Conservation (phyloP, 2,113 vertebrate species). For the Pagrus major region DNA sequence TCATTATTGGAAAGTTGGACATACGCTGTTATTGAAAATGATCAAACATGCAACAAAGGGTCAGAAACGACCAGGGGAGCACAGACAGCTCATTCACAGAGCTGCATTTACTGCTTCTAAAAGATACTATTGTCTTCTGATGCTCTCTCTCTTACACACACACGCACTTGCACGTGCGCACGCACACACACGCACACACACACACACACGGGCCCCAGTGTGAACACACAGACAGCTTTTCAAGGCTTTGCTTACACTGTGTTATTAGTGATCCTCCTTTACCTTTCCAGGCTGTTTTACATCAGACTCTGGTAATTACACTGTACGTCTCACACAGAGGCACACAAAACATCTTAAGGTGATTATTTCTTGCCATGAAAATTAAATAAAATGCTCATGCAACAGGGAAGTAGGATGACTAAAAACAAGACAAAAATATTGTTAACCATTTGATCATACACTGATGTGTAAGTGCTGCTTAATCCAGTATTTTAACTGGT, state of each 20-base stretch:
- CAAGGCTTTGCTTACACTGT: conserved; percentile 9
- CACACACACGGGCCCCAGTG: neutral
- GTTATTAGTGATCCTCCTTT: conserved; percentile 34
- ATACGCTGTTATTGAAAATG: no score
- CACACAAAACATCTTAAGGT: neutral
- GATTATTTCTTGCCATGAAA: neutral
- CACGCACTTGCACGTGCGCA: neutral
- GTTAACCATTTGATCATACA: neutral
- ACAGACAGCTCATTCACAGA: conserved; percentile 13
- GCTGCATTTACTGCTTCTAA: conserved; percentile 15
- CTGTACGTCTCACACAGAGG: neutral
- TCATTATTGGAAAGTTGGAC: no score
- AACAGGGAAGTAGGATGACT: neutral
- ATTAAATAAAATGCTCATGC: neutral
- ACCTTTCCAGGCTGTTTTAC: conserved; percentile 7
- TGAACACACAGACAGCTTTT: neutral
- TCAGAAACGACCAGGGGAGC: no score
- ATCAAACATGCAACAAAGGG: no score
- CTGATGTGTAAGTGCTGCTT: neutral
- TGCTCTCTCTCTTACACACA: conserved; percentile 10
- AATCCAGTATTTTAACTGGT: neutral
- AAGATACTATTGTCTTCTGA: conserved; percentile 19
- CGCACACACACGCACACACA: conserved; percentile 19
- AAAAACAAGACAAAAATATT: no score
- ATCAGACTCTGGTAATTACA: conserved; percentile 24